phyloP scores from a whole-genome alignment of 2,888 invertebrate genomes.

The Drosophila siamana region DNA sequence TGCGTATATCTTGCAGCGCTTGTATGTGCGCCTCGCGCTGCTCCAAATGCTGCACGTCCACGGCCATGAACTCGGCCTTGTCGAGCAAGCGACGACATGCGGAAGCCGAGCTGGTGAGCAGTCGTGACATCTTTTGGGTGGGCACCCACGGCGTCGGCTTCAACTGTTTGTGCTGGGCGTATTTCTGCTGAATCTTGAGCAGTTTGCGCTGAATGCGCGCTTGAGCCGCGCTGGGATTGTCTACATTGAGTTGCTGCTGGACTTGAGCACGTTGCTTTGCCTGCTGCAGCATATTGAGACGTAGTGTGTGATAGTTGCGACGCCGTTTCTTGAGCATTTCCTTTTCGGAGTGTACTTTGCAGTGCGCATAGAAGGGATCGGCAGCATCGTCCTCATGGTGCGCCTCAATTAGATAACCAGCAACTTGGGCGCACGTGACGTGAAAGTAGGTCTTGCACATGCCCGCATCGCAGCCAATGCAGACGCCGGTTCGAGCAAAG shows the following conservation, averaged over 20 bases:
- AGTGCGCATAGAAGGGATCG: constrained; percentile 98
- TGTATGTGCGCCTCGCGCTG: constrained; percentile 93
- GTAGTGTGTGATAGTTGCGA: constrained; percentile 93
- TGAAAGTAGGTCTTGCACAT: constrained; percentile 99
- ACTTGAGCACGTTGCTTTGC: constrained; percentile 72
- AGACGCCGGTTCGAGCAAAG: constrained; percentile 96
- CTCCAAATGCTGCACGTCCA: constrained; percentile 92
- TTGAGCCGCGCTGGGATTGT: constrained; percentile 88
- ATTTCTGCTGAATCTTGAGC: constrained; percentile 94
- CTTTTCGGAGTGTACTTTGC: constrained; percentile 97
- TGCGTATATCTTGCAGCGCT: constrained; percentile 93
- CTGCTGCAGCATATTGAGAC: constrained; percentile 92
- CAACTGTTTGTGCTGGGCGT: constrained; percentile 90
- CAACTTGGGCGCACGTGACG: constrained; percentile 98
- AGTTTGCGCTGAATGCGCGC: constrained; percentile 92
- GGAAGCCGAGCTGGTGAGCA: constrained; percentile 95
- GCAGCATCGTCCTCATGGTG: constrained; percentile 96
- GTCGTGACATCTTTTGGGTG: constrained; percentile 96
- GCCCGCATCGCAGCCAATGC: constrained; percentile 99
- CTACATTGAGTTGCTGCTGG: constrained; percentile 61
- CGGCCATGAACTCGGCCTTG: constrained; percentile 96
- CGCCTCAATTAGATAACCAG: constrained; percentile 96
- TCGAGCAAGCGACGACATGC: constrained; percentile 92
- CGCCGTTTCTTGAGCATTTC: constrained; percentile 92
- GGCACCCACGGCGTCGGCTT: constrained; percentile 96